Conservation (phyloP, 2,888 invertebrate genomes). For the Malthinus seriepunctatus region DNA sequence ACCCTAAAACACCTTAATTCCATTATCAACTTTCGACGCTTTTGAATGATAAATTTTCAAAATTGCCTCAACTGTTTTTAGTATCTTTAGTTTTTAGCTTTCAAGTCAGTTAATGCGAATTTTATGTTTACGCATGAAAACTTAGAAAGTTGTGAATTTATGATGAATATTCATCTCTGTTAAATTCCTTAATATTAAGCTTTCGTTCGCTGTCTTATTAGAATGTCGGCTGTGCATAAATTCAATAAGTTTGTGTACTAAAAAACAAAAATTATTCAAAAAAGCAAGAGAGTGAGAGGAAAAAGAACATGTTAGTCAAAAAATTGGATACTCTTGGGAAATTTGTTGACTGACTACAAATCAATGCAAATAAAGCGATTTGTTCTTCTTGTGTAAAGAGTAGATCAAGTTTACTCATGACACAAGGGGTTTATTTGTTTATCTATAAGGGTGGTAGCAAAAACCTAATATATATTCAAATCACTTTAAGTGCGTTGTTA, state of each 20-base stretch:
- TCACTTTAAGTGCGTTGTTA: too few species aligned
- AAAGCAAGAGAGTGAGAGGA: background rate
- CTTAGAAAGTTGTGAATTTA: slow-evolving; percentile 27
- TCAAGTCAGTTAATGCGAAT: slow-evolving; percentile 25
- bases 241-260: background rate
- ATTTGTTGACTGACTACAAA: slow-evolving; percentile 12
- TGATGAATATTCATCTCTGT: slow-evolving; percentile 25
- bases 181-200: slow-evolving; percentile 16
- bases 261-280: background rate
- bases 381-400: slow-evolving; percentile 9
- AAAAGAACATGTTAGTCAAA: background rate
- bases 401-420: slow-evolving; percentile 19
- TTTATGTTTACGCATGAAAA: slow-evolving; percentile 22
- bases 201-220: slow-evolving; percentile 15
- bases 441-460: slow-evolving; percentile 10
- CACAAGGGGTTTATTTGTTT: slow-evolving; percentile 11
- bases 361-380: slow-evolving; percentile 13
- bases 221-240: slow-evolving; percentile 12
- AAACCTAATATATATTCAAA: slow-evolving; percentile 21
- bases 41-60: too few species aligned
- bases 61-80: too few species aligned
- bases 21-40: too few species aligned
- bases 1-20: too few species aligned
- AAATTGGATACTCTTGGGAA: slow-evolving; percentile 10
- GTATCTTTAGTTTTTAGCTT: slow-evolving; percentile 18